Percentiles rank a stretch among this genome's conserved stretches.
Evolutionary conservation across 2,888 invertebrate species (phyloP).

Genomic region (Euzetes globulus): DNA sequence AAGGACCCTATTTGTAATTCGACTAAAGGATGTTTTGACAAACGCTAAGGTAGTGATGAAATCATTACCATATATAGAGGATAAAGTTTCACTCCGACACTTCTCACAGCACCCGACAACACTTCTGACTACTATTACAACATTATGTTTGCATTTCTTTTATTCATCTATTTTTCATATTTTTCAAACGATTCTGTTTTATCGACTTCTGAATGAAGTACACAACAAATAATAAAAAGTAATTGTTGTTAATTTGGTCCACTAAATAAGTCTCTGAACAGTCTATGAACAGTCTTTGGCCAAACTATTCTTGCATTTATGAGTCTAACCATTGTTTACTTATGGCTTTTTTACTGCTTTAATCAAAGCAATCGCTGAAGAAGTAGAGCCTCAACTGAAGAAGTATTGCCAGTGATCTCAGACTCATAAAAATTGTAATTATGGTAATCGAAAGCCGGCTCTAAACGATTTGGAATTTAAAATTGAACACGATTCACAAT

Average conservation of each 20-base stretch:
- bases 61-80: constrained; percentile 8
- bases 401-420: background rate
- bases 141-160: background rate
- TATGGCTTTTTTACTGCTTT: background rate
- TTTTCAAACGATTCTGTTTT: no score
- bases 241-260: background rate
- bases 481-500: background rate
- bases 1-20: constrained; percentile 24
- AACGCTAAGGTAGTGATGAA: constrained; percentile 28
- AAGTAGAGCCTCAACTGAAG: background rate
- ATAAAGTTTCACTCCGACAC: background rate
- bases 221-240: background rate
- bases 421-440: constrained; percentile 15
- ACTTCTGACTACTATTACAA: background rate
- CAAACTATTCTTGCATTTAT: background rate
- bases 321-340: background rate
- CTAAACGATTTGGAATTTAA: background rate
- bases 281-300: no score
- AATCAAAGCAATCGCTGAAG: background rate
- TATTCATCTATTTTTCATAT: background rate
- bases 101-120: constrained; percentile 1
- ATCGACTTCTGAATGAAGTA: background rate
- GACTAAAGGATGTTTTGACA: constrained; percentile 27
- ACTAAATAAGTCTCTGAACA: background rate
- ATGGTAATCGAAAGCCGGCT: constrained; percentile 5